Base-by-base conservation (phyloP, 2,888 invertebrate genomes). In the Stenolophus ochropezus region DNA sequence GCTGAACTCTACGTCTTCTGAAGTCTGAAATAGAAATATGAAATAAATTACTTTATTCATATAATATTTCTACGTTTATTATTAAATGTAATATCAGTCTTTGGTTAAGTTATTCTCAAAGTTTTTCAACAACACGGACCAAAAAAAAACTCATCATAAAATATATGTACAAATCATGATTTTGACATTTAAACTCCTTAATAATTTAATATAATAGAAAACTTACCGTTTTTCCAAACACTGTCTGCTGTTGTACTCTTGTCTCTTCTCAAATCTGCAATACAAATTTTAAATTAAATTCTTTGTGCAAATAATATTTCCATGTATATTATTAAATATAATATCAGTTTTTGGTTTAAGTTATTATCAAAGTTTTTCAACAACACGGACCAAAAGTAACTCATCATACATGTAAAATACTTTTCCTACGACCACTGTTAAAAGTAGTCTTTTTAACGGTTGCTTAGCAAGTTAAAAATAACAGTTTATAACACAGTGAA, bases 41-140 rank as follows among this genome's bases (percentile, higher is more conserved):
- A 69, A 27, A 4, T 27, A 69, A 16, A 69, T 18, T 14, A 69
- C 14, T 33, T 3, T 33, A n/a, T 16, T 33, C 4, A 65, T 65
- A 33, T 8, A 18, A 16, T 8, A 69, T 27, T 16, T 33, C 6
- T n/a, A 33, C 8, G 14, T 11, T 33, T n/a, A 23, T 61, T 11
- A 23, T 27, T 69, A 0, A 1, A 18, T 4, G 18, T 33, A 16
- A 2, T 2, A 33, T 69, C 65, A 69, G 65, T 5, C 33, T 33
- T 33, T 69, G 16, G 18, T 42, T n/a, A n/a, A 27, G 33, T 6
- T 69, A 4, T 18, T 69, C 27, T 69, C 65, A 69, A 69, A 27
- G 27, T 6, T 69, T 27, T 69, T 69, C 65, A 69, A 33, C 14
- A 69, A 69, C 65, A 69, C 65, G 27, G 65, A 69, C 65, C 65